phyloP scores from a whole-genome alignment of 1,140 invertebrate species.

The Pogonus chalceus region DNA sequence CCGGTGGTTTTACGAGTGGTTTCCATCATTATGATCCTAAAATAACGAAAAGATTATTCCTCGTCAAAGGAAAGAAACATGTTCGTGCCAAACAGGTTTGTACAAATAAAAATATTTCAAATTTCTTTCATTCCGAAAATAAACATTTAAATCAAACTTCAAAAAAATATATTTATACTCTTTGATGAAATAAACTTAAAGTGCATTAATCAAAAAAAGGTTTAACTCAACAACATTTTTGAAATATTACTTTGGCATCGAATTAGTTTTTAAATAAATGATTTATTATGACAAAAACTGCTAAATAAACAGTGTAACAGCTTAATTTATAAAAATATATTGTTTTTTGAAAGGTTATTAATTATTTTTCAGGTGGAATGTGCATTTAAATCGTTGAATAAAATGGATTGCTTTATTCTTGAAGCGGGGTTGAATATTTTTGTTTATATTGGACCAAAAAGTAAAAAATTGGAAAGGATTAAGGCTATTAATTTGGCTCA shows the following conservation, averaged over 20 bases:
- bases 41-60: constrained; percentile 66
- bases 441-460: constrained; percentile 61
- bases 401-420: constrained; percentile 83
- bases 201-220: too few species aligned
- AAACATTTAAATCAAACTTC: too few species aligned
- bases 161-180: too few species aligned
- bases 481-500: constrained; percentile 70
- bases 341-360: too few species aligned
- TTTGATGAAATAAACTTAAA: not conserved
- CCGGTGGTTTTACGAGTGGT: constrained; percentile 72
- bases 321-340: too few species aligned
- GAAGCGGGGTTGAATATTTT: constrained; percentile 68
- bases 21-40: constrained; percentile 75
- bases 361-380: constrained; percentile 67
- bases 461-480: constrained; percentile 62
- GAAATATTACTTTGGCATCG: too few species aligned
- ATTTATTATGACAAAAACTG: too few species aligned
- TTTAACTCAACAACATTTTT: too few species aligned
- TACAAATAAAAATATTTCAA: too few species aligned
- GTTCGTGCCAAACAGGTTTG: constrained; percentile 63
- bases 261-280: too few species aligned
- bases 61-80: constrained; percentile 83
- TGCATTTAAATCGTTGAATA: constrained; percentile 71
- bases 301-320: too few species aligned
- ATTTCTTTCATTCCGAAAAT: too few species aligned